phyloP scores from a whole-genome alignment of 2,113 vertebrate genomes.

The Rhipidura dahli region DNA sequence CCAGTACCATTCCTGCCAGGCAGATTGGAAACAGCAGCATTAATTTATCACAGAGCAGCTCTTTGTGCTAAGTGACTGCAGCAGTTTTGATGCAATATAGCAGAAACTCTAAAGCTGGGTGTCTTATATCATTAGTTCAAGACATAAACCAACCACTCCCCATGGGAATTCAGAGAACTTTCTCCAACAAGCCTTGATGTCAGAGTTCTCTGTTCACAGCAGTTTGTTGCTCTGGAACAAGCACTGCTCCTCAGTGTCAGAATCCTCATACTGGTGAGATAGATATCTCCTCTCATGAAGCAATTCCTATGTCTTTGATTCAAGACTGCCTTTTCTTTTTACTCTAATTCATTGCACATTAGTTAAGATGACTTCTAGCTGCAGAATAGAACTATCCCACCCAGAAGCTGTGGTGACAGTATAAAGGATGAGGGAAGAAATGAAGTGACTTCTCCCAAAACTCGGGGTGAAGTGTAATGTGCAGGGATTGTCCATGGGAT shows the following conservation, averaged over 20 bases:
- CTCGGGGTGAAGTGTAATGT: not conserved
- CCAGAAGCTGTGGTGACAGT: not conserved
- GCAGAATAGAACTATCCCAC: not conserved
- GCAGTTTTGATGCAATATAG: not conserved
- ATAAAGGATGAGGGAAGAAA: not conserved
- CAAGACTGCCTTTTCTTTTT: not conserved
- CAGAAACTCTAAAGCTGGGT: not conserved
- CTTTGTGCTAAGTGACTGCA: not conserved
- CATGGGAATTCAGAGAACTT: not conserved
- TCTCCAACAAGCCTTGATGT: not conserved
- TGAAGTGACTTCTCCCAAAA: not conserved
- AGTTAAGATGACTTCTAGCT: not conserved
- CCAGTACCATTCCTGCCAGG: not conserved
- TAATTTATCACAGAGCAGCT: not conserved
- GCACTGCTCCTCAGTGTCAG: not conserved
- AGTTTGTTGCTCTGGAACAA: not conserved
- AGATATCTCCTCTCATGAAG: not conserved
- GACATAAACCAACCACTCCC: not conserved
- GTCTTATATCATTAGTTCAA: not conserved
- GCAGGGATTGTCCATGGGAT: not conserved
- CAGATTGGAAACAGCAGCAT: not conserved
- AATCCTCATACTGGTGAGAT: not conserved
- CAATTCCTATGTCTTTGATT: not conserved
- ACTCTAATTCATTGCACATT: not conserved
- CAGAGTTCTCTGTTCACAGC: not conserved